phyloP scores from a whole-genome alignment of 2,797 vertebrate species.

The Prunella strophiata region DNA sequence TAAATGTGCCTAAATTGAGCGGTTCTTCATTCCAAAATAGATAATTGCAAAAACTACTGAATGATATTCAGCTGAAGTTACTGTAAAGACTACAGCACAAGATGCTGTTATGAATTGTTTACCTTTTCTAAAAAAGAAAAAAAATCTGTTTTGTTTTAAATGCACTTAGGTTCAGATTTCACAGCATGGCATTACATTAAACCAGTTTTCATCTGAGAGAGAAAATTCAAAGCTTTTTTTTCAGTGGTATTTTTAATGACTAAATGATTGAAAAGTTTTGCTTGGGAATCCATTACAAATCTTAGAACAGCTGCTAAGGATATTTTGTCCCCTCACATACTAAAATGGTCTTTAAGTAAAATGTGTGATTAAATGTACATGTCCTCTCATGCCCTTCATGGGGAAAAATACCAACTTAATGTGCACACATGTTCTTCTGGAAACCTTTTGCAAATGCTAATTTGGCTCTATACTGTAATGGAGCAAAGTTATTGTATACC shows the following conservation, averaged over 20 bases:
- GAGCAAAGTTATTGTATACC: constrained; percentile 41
- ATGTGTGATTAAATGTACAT: constrained; percentile 46
- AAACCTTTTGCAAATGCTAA: constrained; percentile 24
- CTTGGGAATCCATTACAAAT: constrained; percentile 20
- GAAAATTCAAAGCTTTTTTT: background rate
- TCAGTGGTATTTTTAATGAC: background rate
- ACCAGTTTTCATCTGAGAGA: background rate
- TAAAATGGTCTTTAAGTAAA: constrained; percentile 50
- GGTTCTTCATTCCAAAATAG: background rate
- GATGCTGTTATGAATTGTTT: background rate
- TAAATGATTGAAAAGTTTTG: constrained; percentile 27
- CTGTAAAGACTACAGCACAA: background rate
- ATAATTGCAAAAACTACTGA: background rate
- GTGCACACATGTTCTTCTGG: background rate
- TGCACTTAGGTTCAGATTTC: background rate
- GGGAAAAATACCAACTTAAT: constrained; percentile 34
- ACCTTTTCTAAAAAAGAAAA: background rate
- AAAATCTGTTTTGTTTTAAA: background rate
- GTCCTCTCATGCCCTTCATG: constrained; percentile 38
- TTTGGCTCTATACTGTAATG: constrained; percentile 22
- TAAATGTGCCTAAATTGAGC: background rate
- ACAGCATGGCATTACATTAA: background rate
- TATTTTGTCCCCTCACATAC: constrained; percentile 47
- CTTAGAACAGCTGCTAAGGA: constrained; percentile 35
- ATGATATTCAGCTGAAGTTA: background rate